Percentiles rank a stretch among this genome's conserved stretches.
Evolutionary conservation across 2,888 invertebrate genomes (phyloP).

Genomic region (Dolichopus griseipennis): DNA sequence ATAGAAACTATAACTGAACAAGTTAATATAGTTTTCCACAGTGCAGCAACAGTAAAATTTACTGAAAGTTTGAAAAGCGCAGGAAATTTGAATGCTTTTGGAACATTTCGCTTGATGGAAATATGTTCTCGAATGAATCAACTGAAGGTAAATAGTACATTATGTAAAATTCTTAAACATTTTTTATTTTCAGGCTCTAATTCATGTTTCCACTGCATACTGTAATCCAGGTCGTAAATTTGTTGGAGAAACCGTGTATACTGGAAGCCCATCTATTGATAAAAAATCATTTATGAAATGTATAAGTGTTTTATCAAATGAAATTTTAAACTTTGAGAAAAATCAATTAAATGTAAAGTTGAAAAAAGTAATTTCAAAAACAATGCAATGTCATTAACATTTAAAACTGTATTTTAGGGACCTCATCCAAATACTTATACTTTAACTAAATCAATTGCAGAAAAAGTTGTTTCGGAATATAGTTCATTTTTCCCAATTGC

Average conservation of each 20-base stretch:
- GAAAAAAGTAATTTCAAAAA: background rate
- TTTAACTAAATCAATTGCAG: slow-evolving; percentile 87
- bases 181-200: slow-evolving; percentile 49
- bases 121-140: slow-evolving; percentile 72
- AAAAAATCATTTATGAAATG: slow-evolving; percentile 54
- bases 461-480: slow-evolving; percentile 65
- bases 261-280: slow-evolving; percentile 50
- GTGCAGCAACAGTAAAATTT: slow-evolving; percentile 92
- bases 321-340: slow-evolving; percentile 51
- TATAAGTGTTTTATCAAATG: slow-evolving; percentile 52
- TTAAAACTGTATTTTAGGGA: slow-evolving; percentile 44
- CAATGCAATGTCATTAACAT: background rate
- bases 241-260: slow-evolving; percentile 78
- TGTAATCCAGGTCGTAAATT: slow-evolving; percentile 79
- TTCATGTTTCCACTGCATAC: slow-evolving; percentile 94
- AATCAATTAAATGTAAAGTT: slow-evolving; percentile 48
- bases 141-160: slow-evolving; percentile 49
- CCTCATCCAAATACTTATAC: slow-evolving; percentile 94
- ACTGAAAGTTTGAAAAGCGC: slow-evolving; percentile 84
- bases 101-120: slow-evolving; percentile 74
- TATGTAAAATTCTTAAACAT: background rate
- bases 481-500: slow-evolving; percentile 71
- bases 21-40: slow-evolving; percentile 84
- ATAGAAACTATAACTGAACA: slow-evolving; percentile 52
- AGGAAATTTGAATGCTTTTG: slow-evolving; percentile 79